These are phyloP conservation scores for Cynopterus sphinx DNA, from an alignment of 2,797 vertebrate species.

Conservation along the genomic window DNA sequence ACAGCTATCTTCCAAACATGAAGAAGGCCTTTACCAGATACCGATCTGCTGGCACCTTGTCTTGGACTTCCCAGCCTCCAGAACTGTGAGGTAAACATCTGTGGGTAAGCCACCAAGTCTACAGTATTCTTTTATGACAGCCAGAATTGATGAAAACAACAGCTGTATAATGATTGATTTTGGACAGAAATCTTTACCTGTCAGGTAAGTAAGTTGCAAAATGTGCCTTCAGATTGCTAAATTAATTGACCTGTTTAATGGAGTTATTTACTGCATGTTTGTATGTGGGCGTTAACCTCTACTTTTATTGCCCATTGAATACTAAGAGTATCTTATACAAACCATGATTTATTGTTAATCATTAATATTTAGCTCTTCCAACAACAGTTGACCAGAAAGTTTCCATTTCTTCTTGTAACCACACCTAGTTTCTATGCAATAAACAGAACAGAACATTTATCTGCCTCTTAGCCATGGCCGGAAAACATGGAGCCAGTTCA, in stretches of 20 bases:
- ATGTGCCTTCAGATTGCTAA: neutral
- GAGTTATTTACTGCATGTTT: neutral
- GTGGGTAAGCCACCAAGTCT: neutral
- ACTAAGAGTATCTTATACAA: neutral
- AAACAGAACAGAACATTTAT: neutral
- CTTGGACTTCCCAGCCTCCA: neutral
- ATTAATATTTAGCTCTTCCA: neutral
- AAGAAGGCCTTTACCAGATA: neutral
- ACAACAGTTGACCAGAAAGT: neutral
- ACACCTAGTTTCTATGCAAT: neutral
- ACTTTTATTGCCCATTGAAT: neutral
- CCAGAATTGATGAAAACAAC: neutral
- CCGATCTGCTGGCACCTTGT: neutral
- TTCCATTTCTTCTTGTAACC: constrained; percentile 6
- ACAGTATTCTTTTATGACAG: neutral
- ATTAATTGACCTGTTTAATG: neutral
- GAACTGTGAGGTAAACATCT: neutral
- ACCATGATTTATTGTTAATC: neutral
- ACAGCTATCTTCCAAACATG: neutral
- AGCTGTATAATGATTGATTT: neutral
- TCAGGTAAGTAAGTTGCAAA: neutral
- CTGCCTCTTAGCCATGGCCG: neutral
- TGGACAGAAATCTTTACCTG: constrained; percentile 10
- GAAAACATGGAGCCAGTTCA: neutral
- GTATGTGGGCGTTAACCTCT: neutral